Evolutionary conservation across 2,888 invertebrate genomes (phyloP).

Genomic region (Adelognathus sp.): DNA sequence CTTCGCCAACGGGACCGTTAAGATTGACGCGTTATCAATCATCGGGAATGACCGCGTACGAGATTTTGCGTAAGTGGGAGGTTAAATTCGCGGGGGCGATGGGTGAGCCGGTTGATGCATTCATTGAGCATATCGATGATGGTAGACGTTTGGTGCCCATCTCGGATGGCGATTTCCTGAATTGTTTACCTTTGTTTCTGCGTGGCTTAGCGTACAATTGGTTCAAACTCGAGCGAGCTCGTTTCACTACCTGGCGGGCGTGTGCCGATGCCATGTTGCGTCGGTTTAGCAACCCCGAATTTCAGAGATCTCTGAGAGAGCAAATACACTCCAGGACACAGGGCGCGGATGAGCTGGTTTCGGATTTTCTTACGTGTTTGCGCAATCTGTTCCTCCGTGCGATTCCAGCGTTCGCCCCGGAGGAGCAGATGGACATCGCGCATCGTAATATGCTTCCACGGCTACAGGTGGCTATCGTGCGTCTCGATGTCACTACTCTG

Average conservation of each 20-base stretch:
- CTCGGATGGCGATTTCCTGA: not conserved
- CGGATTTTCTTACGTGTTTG: not conserved
- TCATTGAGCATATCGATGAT: not conserved
- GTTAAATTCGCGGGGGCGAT: not conserved
- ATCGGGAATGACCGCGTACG: not conserved
- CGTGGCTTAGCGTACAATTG: not conserved
- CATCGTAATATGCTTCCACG: not conserved
- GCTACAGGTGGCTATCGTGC: constrained; percentile 3
- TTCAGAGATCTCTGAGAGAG: not conserved
- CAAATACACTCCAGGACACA: not conserved
- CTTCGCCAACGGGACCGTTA: no score
- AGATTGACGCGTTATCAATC: not conserved
- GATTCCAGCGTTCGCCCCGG: not conserved
- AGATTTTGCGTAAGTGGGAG: not conserved
- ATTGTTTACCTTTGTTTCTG: not conserved
- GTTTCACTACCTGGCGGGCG: not conserved
- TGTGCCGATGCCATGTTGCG: not conserved
- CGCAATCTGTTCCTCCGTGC: not conserved
- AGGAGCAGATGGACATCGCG: not conserved
- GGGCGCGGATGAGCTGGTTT: not conserved
- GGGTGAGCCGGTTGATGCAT: not conserved
- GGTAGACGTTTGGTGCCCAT: not conserved
- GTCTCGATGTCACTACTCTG: not conserved
- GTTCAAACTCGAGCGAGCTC: not conserved
- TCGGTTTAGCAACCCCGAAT: not conserved